Evolutionary conservation across 2,888 invertebrate genomes (phyloP).

Genomic region (Nephrotoma guestfalica): DNA sequence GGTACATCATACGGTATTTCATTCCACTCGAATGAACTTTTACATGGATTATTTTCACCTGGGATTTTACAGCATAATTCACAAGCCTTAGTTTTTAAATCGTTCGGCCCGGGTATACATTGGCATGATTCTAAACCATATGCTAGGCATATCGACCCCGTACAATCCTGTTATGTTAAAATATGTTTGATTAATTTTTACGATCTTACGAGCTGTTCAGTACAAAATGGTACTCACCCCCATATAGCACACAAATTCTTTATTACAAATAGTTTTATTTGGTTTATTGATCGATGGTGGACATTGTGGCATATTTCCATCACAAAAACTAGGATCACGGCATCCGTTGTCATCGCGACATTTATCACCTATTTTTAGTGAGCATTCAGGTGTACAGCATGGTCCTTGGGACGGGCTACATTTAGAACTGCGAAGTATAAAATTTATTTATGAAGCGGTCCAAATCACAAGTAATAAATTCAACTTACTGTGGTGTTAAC

Average conservation of each 20-base stretch:
- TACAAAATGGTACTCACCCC: conserved; percentile 34
- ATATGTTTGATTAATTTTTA: not conserved
- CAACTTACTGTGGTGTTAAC: conserved; percentile 57
- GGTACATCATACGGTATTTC: conserved; percentile 79
- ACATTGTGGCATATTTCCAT: conserved; percentile 77
- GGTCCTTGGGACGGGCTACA: conserved; percentile 57
- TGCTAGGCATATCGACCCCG: conserved; percentile 93
- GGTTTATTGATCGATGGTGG: conserved; percentile 85
- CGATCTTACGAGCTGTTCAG: not conserved
- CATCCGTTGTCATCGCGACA: conserved; percentile 92
- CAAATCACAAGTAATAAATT: conserved; percentile 1
- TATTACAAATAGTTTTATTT: conserved; percentile 91
- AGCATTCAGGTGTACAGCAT: conserved; percentile 83
- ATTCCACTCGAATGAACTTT: conserved; percentile 86
- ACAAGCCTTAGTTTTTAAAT: conserved; percentile 74
- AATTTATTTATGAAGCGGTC: not conserved
- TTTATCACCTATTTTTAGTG: conserved; percentile 70
- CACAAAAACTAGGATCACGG: conserved; percentile 82
- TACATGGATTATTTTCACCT: conserved; percentile 65
- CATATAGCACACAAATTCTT: conserved; percentile 93
- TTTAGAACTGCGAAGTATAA: conserved; percentile 17
- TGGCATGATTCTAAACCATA: conserved; percentile 94
- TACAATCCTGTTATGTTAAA: conserved; percentile 47
- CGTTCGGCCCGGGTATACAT: conserved; percentile 65
- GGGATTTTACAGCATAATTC: conserved; percentile 84